Base-by-base conservation (phyloP, 1,140 invertebrate genomes). In the Babylonia areolata region DNA sequence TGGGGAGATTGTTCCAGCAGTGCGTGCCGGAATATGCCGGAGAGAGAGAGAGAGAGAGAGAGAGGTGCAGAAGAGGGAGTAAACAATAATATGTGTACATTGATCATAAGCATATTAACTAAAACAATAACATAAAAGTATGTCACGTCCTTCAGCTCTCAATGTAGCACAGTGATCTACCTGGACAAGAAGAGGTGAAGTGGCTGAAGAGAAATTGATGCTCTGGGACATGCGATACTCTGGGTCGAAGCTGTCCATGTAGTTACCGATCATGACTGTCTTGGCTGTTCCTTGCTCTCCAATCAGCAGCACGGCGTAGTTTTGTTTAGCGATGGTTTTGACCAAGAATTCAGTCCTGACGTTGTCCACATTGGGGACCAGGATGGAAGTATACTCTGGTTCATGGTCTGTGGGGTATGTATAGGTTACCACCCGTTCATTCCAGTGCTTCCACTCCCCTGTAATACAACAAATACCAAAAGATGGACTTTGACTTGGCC, bases 281-380 rank as follows among this genome's bases (percentile, higher is more conserved):
- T 99, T 99, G 0, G 97, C 98, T 0, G 98, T 98, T 37, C 98
- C 98, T 94, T 98, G 98, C 94, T 99, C 98, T 73, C 98, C 98
- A 88, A 98, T 96, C 54, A 99, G 93, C 51, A 98, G 93, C 0
- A 97, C 97, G 0, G 97, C 95, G 96, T 97, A 91, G 96, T 84
- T 85, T 54, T 58, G 42, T 37, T 58, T 82, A 35, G 46, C n/a
- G n/a, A 87, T 77, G 64, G 64, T 46, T 46, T 82, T 69, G 73
- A 94, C 92, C 1, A 94, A 89, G 84, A 93, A 94, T 73, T 92
- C 92, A 28, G 91, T 92, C 40, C 93, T 86, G 17, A 94, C 92
- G 88, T 94, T 94, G 89, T 94, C 93, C 33, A 94, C 92, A 89
- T 94, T 94, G 23, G 93, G 93, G 37, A 94, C 92, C 15, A 94